Conservation (phyloP, 2,888 invertebrate species). For the Zele albiditarsus region DNA sequence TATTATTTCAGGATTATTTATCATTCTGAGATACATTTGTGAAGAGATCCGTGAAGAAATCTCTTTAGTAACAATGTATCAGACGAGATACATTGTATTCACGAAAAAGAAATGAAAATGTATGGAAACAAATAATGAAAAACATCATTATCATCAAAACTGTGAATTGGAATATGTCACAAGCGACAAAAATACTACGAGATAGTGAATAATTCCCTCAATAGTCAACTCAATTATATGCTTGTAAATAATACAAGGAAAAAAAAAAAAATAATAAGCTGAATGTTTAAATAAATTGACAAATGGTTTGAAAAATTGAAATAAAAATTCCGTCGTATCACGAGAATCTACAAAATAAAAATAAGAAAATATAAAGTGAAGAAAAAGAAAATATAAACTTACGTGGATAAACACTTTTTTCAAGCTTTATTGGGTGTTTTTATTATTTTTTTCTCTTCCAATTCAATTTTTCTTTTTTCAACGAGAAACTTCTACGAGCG, state of each 20-base stretch:
- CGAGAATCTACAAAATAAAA: neutral
- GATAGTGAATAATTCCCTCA: too few relatives aligned
- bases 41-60: too few relatives aligned
- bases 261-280: neutral
- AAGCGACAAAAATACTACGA: too few relatives aligned
- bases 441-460: neutral
- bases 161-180: too few relatives aligned
- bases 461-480: slow-evolving; percentile 1
- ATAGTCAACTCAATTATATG: neutral
- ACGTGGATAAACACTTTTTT: slow-evolving; percentile 24
- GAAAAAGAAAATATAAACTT: slow-evolving; percentile 19
- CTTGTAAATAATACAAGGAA: neutral
- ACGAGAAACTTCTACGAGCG: slow-evolving; percentile 26
- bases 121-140: too few relatives aligned
- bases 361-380: neutral
- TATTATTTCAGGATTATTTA: too few relatives aligned
- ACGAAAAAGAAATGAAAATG: too few relatives aligned
- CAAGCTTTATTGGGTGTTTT: neutral
- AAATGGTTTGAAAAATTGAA: slow-evolving; percentile 4
- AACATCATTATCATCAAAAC: too few relatives aligned
- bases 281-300: too few relatives aligned
- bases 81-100: too few relatives aligned
- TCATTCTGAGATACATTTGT: too few relatives aligned
- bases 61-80: too few relatives aligned
- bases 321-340: neutral